phyloP scores from a whole-genome alignment of 2,888 invertebrate genomes.

The Xestia c-nigrum region DNA sequence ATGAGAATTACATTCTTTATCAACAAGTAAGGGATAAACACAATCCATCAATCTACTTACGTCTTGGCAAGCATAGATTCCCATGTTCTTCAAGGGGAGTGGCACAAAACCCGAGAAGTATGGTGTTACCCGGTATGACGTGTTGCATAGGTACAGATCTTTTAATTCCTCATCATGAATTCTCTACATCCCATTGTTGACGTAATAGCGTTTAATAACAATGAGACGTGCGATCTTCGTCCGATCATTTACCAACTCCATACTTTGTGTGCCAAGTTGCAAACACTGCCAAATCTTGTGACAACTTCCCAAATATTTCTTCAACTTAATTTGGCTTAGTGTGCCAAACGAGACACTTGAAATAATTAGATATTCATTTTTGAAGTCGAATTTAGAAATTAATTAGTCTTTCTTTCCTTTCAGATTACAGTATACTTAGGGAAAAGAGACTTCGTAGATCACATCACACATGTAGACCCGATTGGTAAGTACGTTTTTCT shows the following conservation, averaged over 20 bases:
- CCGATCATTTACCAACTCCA: conserved; percentile 22
- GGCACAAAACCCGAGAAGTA: conserved; percentile 1
- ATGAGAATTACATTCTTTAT: background rate
- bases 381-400: conserved; percentile 3
- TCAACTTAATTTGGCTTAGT: conserved; percentile 35
- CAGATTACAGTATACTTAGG: conserved; percentile 97
- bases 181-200: conserved; percentile 11
- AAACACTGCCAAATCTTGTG: conserved; percentile 50
- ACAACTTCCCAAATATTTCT: conserved; percentile 38
- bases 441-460: conserved; percentile 98
- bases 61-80: background rate
- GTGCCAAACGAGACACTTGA: conserved; percentile 35
- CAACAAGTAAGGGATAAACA: background rate
- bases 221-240: conserved; percentile 14
- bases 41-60: background rate
- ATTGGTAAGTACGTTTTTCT: conserved; percentile 91
- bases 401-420: conserved; percentile 71
- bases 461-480: conserved; percentile 97
- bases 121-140: background rate
- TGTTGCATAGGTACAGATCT: background rate
- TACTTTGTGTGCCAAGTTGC: conserved; percentile 37
- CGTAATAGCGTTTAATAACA: conserved; percentile 19
- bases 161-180: conserved; percentile 3
- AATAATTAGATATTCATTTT: conserved; percentile 37
- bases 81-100: background rate